These are phyloP conservation scores for Adelphocoris suturalis DNA, from an alignment of 2,888 invertebrate species.

Conservation along the genomic window DNA sequence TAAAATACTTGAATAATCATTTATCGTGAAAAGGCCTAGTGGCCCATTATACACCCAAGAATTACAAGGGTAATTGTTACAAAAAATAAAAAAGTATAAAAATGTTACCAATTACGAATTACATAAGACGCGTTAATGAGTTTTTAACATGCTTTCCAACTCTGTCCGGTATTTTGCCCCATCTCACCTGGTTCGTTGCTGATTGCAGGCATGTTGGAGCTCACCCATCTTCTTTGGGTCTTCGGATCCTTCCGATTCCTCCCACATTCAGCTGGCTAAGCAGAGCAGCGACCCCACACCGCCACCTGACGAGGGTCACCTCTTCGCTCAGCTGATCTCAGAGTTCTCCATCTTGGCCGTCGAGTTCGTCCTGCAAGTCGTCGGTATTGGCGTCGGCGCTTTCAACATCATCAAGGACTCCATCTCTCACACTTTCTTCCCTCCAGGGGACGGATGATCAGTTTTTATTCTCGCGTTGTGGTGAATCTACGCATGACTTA, in stretches of 20 bases:
- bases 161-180: too few species aligned
- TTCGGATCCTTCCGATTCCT: not conserved
- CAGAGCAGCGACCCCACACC: not conserved
- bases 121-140: too few species aligned
- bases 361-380: conserved; percentile 47
- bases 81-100: too few species aligned
- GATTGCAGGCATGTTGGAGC: not conserved
- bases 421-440: not conserved
- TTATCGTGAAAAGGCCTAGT: too few species aligned
- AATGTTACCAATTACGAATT: too few species aligned
- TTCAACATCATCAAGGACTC: conserved; percentile 43
- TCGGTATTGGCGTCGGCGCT: conserved; percentile 38
- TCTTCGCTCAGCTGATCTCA: conserved; percentile 15
- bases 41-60: too few species aligned
- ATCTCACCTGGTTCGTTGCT: too few species aligned
- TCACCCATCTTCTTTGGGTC: not conserved
- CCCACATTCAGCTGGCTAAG: conserved; percentile 37
- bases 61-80: too few species aligned
- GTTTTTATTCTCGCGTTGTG: too few species aligned
- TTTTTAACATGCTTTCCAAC: too few species aligned
- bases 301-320: not conserved
- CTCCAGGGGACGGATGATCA: not conserved
- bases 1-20: too few species aligned
- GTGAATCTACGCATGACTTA: too few species aligned
- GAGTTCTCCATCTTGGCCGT: conserved; percentile 48